Evolutionary conservation across 23 tunicate species (phyloP), one percentile per base, ranked within the genome.

Genomic region (Botrylloides violaceus): DNA sequence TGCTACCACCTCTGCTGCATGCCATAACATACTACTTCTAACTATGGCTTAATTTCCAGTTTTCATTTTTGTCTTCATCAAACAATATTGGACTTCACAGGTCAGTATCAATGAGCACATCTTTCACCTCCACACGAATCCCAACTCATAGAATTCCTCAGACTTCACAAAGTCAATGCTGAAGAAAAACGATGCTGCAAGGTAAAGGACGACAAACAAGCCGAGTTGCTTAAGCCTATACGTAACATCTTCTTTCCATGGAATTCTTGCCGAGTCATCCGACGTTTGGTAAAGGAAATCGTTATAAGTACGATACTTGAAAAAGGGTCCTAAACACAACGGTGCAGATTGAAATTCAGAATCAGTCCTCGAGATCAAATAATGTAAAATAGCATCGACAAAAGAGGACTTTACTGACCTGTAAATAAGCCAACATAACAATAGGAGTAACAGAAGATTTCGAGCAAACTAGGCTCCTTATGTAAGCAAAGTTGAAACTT

Each of bases 371-470:
- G 39, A 32, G 23, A 29, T 43, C 27, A 23, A n/a, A 43, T 15
- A 15, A 43, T 43, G 53, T 43, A 43, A 43, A 7, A 7, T 43
- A 43, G 53, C 15, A n/a, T n/a, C n/a, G n/a, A n/a, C n/a, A 48
- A 1, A 2, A 71, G 29, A 21, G 22, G 48, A 23, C 15, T 48
- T 12, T 48, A 12, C 61, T 12, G 4, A 83, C 88, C 88, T 27
- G 96, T 88, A 64, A 88, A 88, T 2, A 88, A 29, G 20, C 96
- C 96, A 32, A 87, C 58, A 37, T 88, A 88, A 57, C 96, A 88
- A 73, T 88, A 88, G 5, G 96, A 36, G 58, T 77, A 88, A 32
- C 84, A 79, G 25, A 77, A 43, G 1, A 87, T 76, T 7, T 87
- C 87, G 70, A 76, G 76, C 25, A 55, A 29, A 6, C 77, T 35